These are phyloP conservation scores for Oxygymnocypris stewartii DNA, from an alignment of 2,113 vertebrate species.

Conservation along the genomic window DNA sequence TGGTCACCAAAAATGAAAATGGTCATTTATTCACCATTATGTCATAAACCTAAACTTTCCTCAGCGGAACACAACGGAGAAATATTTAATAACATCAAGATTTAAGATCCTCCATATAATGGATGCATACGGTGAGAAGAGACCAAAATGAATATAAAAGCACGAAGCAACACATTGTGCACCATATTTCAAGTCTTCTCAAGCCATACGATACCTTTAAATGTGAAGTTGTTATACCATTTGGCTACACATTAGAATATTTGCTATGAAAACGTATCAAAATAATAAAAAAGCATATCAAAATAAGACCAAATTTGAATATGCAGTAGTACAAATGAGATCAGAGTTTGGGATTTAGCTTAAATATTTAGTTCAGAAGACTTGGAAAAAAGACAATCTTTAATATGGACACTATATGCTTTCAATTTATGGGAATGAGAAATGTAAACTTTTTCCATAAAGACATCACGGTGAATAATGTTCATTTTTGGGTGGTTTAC, in stretches of 20 bases:
- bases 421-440: not conserved
- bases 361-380: not conserved
- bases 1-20: conserved; percentile 2
- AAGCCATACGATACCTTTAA: not conserved
- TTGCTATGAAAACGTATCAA: not conserved
- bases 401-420: not conserved
- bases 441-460: not conserved
- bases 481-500: not conserved
- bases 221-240: not conserved
- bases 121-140: not conserved
- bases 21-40: not conserved
- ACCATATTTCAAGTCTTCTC: not conserved
- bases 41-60: not conserved
- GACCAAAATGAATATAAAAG: not conserved
- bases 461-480: not conserved
- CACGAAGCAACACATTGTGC: not conserved
- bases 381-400: not conserved
- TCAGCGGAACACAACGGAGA: not conserved
- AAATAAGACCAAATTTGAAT: not conserved
- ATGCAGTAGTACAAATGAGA: not conserved
- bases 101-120: not conserved
- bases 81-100: not conserved
- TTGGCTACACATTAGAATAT: not conserved
- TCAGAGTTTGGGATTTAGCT: not conserved
- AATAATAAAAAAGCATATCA: not conserved